phyloP scores from a whole-genome alignment of 2,113 vertebrate genomes.

The Galeopterus variegatus region DNA sequence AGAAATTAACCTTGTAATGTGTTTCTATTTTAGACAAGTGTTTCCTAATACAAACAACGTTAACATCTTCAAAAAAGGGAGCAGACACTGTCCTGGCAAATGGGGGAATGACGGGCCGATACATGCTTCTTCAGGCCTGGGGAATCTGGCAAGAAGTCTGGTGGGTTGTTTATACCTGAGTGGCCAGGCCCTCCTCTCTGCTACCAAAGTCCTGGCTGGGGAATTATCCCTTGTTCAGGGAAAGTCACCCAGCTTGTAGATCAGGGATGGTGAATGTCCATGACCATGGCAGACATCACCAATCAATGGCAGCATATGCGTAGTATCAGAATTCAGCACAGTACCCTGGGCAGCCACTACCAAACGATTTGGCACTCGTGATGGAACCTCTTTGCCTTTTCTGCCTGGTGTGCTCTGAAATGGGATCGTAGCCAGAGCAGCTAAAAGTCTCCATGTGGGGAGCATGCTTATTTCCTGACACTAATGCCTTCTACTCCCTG shows the following conservation, averaged over 20 bases:
- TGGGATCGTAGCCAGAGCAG: background rate
- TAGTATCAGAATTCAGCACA: background rate
- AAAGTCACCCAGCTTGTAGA: background rate
- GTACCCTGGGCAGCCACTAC: background rate
- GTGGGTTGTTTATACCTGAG: rapidly evolving
- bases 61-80: background rate
- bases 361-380: rapidly evolving
- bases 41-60: constrained; percentile 18
- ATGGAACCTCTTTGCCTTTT: background rate
- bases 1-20: constrained; percentile 62
- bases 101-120: background rate
- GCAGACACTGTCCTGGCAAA: rapidly evolving
- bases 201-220: background rate
- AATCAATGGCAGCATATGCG: background rate
- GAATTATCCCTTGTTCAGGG: background rate
- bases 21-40: constrained; percentile 71
- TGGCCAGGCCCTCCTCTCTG: background rate
- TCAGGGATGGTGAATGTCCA: background rate
- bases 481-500: background rate
- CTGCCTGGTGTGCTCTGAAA: background rate
- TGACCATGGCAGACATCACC: background rate
- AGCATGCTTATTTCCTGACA: background rate
- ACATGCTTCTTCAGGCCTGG: rapidly evolving
- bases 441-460: rapidly evolving
- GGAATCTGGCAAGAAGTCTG: background rate